Conservation (phyloP, 92 coral and sea anemone species). For the Muricea muricata region DNA sequence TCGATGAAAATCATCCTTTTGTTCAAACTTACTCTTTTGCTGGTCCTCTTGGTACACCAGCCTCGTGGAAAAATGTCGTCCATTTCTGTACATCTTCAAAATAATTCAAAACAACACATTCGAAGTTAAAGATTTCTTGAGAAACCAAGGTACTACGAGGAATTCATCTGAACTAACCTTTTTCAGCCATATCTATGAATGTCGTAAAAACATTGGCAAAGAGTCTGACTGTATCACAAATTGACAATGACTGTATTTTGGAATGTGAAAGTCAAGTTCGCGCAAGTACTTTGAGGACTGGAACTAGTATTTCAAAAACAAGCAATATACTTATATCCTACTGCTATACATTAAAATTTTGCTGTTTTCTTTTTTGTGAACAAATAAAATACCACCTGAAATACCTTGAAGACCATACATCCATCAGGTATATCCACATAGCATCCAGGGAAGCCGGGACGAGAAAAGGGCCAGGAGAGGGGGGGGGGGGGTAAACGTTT, state of each 20-base stretch:
- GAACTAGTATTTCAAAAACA: background rate
- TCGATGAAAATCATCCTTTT: background rate
- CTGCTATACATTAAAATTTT: too few species aligned
- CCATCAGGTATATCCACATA: too few species aligned
- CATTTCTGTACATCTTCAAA: conserved; percentile 63
- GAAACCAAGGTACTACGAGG: background rate
- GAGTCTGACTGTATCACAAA: too few species aligned
- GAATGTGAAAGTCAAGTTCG: background rate
- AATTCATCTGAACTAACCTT: conserved; percentile 12
- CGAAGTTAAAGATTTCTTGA: background rate
- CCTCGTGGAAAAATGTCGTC: conserved; percentile 85
- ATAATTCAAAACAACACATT: background rate
- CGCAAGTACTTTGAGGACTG: background rate
- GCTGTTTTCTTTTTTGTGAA: too few species aligned
- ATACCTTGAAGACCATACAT: too few species aligned
- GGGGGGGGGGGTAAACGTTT: too few species aligned
- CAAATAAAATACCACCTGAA: too few species aligned
- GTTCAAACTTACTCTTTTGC: conserved; percentile 80
- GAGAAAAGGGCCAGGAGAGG: too few species aligned
- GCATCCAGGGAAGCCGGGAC: too few species aligned
- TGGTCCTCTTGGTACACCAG: conserved; percentile 89
- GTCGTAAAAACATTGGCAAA: background rate
- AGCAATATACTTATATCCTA: background rate
- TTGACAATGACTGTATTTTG: background rate
- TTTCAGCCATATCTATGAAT: conserved; percentile 8